Percentiles rank a stretch among this genome's conserved stretches.
Evolutionary conservation across 2,113 vertebrate species (phyloP).

Genomic region (Cettia cetti): DNA sequence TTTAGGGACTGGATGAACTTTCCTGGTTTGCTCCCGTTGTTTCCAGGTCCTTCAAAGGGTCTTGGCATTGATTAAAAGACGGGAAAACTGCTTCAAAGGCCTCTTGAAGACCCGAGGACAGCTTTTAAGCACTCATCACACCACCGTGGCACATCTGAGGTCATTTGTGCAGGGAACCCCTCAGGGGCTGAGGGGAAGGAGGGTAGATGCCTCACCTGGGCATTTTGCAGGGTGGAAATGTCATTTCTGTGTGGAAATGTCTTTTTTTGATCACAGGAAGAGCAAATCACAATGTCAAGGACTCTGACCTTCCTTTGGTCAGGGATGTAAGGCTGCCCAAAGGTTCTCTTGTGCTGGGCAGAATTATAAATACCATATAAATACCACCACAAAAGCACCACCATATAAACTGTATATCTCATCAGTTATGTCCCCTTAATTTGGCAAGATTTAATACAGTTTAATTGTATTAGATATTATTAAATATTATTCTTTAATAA

Average conservation of each 20-base stretch:
- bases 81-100: neutral
- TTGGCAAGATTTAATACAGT: neutral
- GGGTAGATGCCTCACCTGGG: neutral
- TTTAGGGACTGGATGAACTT: neutral
- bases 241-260: accelerated
- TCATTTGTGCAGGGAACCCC: neutral
- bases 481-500: neutral
- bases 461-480: neutral
- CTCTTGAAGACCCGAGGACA: neutral
- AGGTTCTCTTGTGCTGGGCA: neutral
- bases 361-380: neutral
- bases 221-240: neutral
- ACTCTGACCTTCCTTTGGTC: neutral
- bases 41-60: neutral
- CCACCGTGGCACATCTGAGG: neutral
- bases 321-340: neutral
- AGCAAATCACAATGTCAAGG: neutral
- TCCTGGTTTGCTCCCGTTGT: neutral
- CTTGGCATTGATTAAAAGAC: neutral
- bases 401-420: neutral
- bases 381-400: neutral
- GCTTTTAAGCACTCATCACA: neutral
- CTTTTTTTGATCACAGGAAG: neutral
- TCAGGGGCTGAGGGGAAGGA: neutral
- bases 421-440: neutral